Conservation (phyloP, 2,797 vertebrate species). For the Euphonia xanthogaster region DNA sequence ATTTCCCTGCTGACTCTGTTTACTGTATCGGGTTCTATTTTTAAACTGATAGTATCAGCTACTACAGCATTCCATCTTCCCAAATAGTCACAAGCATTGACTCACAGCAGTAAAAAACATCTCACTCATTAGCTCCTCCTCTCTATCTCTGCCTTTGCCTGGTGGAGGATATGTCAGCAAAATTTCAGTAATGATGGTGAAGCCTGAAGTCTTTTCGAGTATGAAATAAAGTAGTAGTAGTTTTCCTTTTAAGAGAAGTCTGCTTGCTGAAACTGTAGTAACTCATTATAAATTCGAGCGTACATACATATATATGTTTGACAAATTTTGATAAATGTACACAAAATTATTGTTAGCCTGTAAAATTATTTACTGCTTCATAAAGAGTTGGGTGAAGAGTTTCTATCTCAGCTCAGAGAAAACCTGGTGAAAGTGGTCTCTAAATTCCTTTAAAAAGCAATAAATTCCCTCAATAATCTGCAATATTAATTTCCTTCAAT, state of each 20-base stretch:
- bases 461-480: neutral
- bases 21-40: neutral
- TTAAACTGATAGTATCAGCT: neutral
- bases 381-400: neutral
- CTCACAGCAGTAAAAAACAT: neutral
- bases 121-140: neutral
- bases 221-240: neutral
- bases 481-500: neutral
- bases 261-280: neutral
- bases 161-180: neutral
- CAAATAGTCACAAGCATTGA: neutral
- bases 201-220: neutral
- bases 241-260: neutral
- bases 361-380: neutral
- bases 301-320: neutral
- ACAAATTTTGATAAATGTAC: neutral
- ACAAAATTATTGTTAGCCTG: neutral
- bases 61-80: neutral
- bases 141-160: neutral
- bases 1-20: neutral
- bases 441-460: neutral
- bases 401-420: neutral
- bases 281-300: neutral
- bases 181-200: neutral
- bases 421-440: neutral